phyloP scores from a whole-genome alignment of 2,888 invertebrate genomes.

The Drosophila dives region DNA sequence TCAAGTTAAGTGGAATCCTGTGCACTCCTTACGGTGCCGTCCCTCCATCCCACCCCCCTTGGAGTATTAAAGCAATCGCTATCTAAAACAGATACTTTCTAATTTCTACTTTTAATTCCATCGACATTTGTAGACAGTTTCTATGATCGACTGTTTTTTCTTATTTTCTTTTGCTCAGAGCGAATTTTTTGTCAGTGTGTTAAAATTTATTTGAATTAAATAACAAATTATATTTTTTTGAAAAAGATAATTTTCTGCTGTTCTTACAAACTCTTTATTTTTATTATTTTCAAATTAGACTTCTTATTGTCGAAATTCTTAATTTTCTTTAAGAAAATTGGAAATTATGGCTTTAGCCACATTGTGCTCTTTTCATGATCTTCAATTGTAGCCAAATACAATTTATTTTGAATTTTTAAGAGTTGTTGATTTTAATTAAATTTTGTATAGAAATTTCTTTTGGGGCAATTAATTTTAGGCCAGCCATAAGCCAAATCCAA shows the following conservation, averaged over 20 bases:
- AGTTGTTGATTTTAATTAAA: constrained; percentile 67
- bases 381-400: constrained; percentile 62
- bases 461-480: constrained; percentile 1
- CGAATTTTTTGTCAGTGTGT: neutral
- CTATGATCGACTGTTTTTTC: neutral
- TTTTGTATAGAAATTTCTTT: constrained; percentile 43
- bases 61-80: neutral
- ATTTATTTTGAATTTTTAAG: constrained; percentile 68
- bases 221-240: neutral
- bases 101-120: neutral
- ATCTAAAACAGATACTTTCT: neutral
- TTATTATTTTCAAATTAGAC: neutral
- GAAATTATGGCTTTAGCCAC: neutral
- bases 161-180: neutral
- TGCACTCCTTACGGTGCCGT: constrained; percentile 15
- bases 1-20: constrained; percentile 20
- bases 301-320: neutral
- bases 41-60: constrained; percentile 3
- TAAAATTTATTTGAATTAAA: neutral
- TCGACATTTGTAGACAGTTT: neutral
- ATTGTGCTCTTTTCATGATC: constrained; percentile 41
- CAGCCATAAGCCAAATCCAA: constrained; percentile 9
- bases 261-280: neutral
- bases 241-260: neutral
- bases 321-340: neutral